Conservation (phyloP, 2,888 invertebrate species). For the Xestia c-nigrum region DNA sequence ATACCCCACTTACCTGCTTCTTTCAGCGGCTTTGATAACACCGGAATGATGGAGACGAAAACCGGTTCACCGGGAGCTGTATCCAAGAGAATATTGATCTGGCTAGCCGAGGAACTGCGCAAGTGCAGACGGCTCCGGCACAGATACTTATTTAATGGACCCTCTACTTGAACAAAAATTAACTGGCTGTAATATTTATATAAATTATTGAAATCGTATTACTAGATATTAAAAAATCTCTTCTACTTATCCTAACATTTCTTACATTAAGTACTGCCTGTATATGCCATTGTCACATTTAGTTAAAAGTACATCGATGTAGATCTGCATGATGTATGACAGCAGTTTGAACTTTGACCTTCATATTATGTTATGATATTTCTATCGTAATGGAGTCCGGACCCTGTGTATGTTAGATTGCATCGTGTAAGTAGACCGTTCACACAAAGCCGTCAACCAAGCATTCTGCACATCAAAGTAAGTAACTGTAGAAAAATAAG, state of each 20-base stretch:
- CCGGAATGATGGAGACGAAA: slow-evolving; percentile 34
- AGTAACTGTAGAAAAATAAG: too few species aligned
- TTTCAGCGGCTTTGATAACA: slow-evolving; percentile 25
- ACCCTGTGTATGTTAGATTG: background rate
- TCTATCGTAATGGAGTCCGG: background rate
- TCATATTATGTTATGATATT: background rate
- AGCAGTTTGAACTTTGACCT: background rate
- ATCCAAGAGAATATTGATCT: slow-evolving; percentile 45
- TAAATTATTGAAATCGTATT: background rate
- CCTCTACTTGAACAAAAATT: background rate
- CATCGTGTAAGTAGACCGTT: too few species aligned
- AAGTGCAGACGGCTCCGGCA: slow-evolving; percentile 39
- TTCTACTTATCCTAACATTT: background rate
- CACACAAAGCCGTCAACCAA: too few species aligned
- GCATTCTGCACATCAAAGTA: too few species aligned
- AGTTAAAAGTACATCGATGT: background rate
- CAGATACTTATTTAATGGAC: slow-evolving; percentile 7
- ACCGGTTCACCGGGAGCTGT: background rate
- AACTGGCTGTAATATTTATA: background rate
- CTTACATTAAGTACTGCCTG: background rate
- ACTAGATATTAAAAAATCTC: background rate
- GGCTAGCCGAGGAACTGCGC: slow-evolving; percentile 36
- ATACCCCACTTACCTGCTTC: slow-evolving; percentile 43
- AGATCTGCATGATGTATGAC: background rate
- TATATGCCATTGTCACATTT: background rate